Evolutionary conservation across 2,888 invertebrate genomes (phyloP).

Genomic region (Buathra laborator): DNA sequence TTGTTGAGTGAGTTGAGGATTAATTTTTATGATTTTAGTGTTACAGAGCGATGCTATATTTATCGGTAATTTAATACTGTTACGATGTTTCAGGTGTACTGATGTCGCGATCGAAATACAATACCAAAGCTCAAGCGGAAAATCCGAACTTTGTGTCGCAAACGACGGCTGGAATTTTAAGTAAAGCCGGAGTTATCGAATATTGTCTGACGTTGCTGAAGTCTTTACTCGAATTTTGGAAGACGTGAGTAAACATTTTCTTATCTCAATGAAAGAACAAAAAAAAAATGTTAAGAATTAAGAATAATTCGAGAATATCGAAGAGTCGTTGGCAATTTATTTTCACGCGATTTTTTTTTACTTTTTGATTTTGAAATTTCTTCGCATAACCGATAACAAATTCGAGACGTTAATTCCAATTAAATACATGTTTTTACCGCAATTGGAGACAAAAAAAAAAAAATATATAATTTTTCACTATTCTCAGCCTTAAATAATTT

Average conservation of each 20-base stretch:
- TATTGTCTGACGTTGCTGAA: slow-evolving; percentile 91
- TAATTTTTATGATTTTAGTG: not conserved
- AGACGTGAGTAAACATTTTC: slow-evolving; percentile 82
- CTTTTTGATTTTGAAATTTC: too few species aligned
- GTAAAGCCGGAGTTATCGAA: slow-evolving; percentile 90
- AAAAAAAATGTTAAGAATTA: too few species aligned
- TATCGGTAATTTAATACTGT: not conserved
- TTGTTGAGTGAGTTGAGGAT: slow-evolving; percentile 91
- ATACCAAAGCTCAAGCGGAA: slow-evolving; percentile 83
- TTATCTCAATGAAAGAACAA: too few species aligned
- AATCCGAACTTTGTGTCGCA: slow-evolving; percentile 88
- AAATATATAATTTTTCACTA: too few species aligned
- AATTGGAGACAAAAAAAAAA: too few species aligned
- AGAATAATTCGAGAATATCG: too few species aligned
- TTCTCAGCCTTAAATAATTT: too few species aligned
- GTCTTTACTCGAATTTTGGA: slow-evolving; percentile 92
- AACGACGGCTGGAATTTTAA: slow-evolving; percentile 90
- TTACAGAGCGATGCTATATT: not conserved
- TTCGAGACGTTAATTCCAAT: too few species aligned
- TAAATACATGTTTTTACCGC: too few species aligned
- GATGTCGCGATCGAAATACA: slow-evolving; percentile 91
- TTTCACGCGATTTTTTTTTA: too few species aligned
- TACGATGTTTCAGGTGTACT: slow-evolving; percentile 87
- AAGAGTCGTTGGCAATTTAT: too few species aligned
- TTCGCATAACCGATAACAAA: too few species aligned